phyloP scores from a whole-genome alignment of 2,797 vertebrate species.

The Carcharodon carcharias region DNA sequence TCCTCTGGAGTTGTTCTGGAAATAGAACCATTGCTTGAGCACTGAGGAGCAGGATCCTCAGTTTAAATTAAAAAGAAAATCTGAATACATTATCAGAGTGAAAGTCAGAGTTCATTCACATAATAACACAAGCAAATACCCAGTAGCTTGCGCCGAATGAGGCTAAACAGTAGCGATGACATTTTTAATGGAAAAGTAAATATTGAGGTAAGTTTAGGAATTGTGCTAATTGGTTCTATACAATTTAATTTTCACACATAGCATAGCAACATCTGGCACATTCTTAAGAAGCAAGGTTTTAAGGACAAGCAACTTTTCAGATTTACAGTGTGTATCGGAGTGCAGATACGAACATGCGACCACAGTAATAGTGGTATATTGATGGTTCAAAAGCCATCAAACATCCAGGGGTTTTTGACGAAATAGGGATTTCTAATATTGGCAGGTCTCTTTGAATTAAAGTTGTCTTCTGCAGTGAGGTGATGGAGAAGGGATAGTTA shows the following conservation, averaged over 20 bases:
- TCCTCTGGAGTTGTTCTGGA: too few relatives aligned
- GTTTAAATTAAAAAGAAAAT: background rate
- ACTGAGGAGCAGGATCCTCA: background rate
- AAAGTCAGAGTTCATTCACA: background rate
- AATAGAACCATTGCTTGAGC: too few relatives aligned
- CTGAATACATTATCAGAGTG: background rate
- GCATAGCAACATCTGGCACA: background rate
- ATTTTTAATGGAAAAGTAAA: constrained; percentile 8
- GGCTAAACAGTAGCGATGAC: background rate
- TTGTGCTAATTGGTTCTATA: background rate
- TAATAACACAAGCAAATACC: background rate
- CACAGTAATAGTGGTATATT: too few relatives aligned
- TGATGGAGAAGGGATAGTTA: background rate
- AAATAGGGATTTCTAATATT: background rate
- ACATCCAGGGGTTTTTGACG: background rate
- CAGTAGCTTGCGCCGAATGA: background rate
- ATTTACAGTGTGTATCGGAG: too few relatives aligned
- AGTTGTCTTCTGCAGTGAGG: background rate
- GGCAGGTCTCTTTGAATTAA: background rate
- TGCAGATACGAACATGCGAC: background rate
- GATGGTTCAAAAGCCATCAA: background rate
- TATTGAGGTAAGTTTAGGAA: constrained; percentile 13
- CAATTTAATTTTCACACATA: background rate
- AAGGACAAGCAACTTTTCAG: background rate
- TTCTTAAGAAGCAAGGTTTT: background rate